Evolutionary conservation across 1,140 invertebrate species (phyloP).

Genomic region (Magallana ariakensis): DNA sequence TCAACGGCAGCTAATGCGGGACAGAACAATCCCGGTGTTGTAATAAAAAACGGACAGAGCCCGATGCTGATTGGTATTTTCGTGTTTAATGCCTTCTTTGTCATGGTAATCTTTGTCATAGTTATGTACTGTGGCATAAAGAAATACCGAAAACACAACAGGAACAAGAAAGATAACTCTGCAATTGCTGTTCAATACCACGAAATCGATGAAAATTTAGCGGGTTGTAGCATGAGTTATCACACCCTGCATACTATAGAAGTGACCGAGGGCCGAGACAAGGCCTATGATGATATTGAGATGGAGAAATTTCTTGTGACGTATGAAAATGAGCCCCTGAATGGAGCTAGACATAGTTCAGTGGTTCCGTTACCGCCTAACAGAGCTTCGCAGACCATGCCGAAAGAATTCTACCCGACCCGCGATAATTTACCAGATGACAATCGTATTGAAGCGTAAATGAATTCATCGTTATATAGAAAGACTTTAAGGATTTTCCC

Average conservation of each 20-base stretch:
- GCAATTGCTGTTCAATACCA: neutral
- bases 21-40: neutral
- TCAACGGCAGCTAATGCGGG: too few relatives aligned
- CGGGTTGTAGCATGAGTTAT: neutral
- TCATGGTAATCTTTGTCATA: neutral
- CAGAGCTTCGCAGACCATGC: neutral
- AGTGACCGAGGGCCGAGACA: neutral
- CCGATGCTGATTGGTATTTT: neutral
- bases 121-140: neutral
- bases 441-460: too few relatives aligned
- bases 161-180: neutral
- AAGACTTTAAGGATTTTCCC: too few relatives aligned
- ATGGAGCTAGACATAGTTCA: neutral
- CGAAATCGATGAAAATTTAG: conserved; percentile 7
- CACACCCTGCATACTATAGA: neutral
- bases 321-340: neutral
- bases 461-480: too few relatives aligned
- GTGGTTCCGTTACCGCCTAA: neutral
- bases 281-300: neutral
- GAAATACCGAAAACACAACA: neutral
- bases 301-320: neutral
- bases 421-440: too few relatives aligned
- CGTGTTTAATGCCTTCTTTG: neutral
- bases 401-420: neutral
- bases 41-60: neutral